Base-by-base conservation (phyloP, 2,888 invertebrate genomes). In the Rapana venosa region DNA sequence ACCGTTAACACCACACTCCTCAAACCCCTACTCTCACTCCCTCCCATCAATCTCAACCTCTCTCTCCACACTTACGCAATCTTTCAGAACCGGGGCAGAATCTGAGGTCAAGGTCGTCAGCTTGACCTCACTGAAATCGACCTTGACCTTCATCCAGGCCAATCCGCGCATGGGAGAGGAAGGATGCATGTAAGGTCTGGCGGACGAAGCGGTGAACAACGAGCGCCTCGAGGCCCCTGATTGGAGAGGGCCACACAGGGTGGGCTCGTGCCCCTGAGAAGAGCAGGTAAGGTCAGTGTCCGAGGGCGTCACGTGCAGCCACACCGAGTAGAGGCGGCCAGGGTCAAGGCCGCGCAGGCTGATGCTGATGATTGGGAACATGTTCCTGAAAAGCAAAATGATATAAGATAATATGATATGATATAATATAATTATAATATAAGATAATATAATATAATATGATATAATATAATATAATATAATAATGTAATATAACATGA, bases 341-440 rank as follows among this genome's bases (percentile, higher is more conserved):
- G 92, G 88, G 56, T 92, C 90, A 61, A 94, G 91, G 32, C 93
- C 94, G 32, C 90, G 85, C 17, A 93, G 74, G 0, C 92, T 90
- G 6, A 93, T 61, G 26, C 91, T 89, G 4, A 93, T 87, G 47
- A 92, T 92, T 8, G 93, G 93, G 77, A 92, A 93, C 93, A 93
- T 93, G 66, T 92, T 91, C 58, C 93, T 93, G 91, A 32, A 90
- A 92, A 79, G 15, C 47, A 47, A 8, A 47, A 47, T 47, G n/a
- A n/a, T n/a, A n/a, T n/a, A n/a, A n/a, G n/a, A n/a, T n/a, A n/a
- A n/a, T n/a, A n/a, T n/a, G n/a, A n/a, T n/a, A n/a, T n/a, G n/a
- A n/a, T n/a, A n/a, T n/a, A n/a, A 61, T 61, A 61, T 17, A 61
- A 61, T 15, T 17, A 61, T 61, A 15, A 61, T 11, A 61, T 61